Evolutionary conservation across 1,140 invertebrate species (phyloP), one percentile per base, ranked within the genome.

Genomic region (Papilio xuthus): DNA sequence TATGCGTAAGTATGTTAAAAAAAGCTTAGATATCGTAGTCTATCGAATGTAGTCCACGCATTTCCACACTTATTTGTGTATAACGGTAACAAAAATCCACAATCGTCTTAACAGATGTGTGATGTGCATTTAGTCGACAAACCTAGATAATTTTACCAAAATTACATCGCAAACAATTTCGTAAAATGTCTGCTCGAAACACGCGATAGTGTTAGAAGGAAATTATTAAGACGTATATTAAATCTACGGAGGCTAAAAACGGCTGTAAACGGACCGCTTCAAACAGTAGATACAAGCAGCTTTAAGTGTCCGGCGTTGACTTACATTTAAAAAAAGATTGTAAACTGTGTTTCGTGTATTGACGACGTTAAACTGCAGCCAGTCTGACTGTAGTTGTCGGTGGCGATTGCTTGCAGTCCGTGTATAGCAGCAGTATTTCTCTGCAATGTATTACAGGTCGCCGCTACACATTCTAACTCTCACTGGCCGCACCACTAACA

Each of bases 401-500:
- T 18, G 7, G 4, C 15, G 44, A 4, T 4, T 47, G 15, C 13
- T 47, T 53, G 50, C 50, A 20, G n/a, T 53, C 8, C 50, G 50
- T 53, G n/a, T 53, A 53, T 53, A 20, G 50, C 50, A 53, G 18
- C 50, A 53, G 18, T 53, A 53, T 53, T 89, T 86, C 82, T 80
- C 78, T 84, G 73, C 78, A 78, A 83, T 84, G 79, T 78, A 83
- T 85, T 83, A 82, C 85, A 82, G 86, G 85, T 89, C 84, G 84
- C 26, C 79, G 82, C 82, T 86, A 84, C 85, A 87, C 84, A 85
- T 88, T 86, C 81, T 88, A 89, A 90, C 89, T 91, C 89, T 91
- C 89, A 90, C 89, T 88, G 82, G 37, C 74, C 50, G 70, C 78
- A 82, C 86, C 81, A 86, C 85, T 85, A 83, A 85, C 85, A 85